Evolutionary conservation across 2,888 invertebrate species (phyloP), one percentile per base, ranked within the genome.

Genomic region (Megalurothrips usitatus): DNA sequence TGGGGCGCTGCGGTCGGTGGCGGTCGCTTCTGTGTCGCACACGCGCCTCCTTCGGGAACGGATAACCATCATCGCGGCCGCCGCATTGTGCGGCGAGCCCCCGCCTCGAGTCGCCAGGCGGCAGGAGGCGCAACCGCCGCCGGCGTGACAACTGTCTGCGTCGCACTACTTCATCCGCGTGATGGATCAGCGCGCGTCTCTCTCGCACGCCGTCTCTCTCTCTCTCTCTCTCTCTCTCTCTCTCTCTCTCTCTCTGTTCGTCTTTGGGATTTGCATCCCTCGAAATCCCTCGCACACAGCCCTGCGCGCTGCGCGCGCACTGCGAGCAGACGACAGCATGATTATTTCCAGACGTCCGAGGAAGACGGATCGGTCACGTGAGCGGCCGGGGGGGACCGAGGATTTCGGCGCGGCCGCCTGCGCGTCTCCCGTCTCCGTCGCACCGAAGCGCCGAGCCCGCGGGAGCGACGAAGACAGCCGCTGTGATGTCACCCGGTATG

Each of bases 331-430:
- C 68, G 26, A 26, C 26, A 9, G 26, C 23, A 75, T 75, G 68
- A 75, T 75, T 75, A 75, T 75, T 75, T 75, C 68, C 68, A 75
- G 68, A 75, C 68, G 68, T 75, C 68, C 68, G 68, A 23, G 68
- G 68, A 75, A 26, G 68, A 75, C 68, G 68, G 68, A 75, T 75
- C 68, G 68, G 68, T 75, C 68, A 75, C 68, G 68, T 75, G 68
- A 75, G 26, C 68, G 26, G 68, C 23, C 26, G 10, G 68, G 68
- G 23, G 26, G 26, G 23, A n/a, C 8, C 68, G 68, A 26, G 68
- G 68, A 75, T 75, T 58, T 58, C 34, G 58, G 12, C n/a, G 17
- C 58, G 58, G 58, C 58, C 14, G 58, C 58, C 14, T 58, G 14
- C 58, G 58, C 34, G 34, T 43, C 34, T 6, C 3, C 34, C 34